Base-by-base conservation (phyloP, 2,113 vertebrate genomes). In the Phocoena sinus region DNA sequence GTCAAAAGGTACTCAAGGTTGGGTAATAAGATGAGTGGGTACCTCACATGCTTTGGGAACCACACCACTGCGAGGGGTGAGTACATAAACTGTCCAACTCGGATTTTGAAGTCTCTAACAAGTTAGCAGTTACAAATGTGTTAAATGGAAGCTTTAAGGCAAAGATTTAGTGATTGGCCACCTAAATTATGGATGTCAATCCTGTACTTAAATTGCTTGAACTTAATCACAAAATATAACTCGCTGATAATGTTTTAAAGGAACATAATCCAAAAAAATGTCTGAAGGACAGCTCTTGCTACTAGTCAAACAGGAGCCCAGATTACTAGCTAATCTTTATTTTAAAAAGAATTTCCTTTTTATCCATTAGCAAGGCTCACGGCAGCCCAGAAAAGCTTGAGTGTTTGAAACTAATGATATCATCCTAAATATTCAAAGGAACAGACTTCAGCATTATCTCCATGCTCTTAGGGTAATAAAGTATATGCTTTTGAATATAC, bases 261-360 rank as follows among this genome's bases (percentile, higher is more conserved):
- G 9, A 71, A 58, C 70, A 71, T 65, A 84, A 85, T 50, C 53
- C 25, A 28, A 41, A 70, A 79, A 79, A 63, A 56, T 26, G 26
- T 71, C 73, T 85, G 26, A 71, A 70, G 21, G 26, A 84, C 33
- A 84, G 84, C 36, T 62, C 53, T 50, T 87, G 26, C 15, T 60
- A 31, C 60, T 31, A 60, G 2, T n/a, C 58, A 91, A 81, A 50
- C 5, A 25, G 33, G 80, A 77, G 13, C 2, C 14, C 18, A 36
- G 60, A 89, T 96, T 77, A 95, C n/a, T 56, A 92, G 50, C 26
- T 70, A 82, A 95, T 63, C 60, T 53, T 82, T 83, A 83, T 77
- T 96, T 83, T 68, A 21, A 68, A 82, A 96, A 8, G 33, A 81
- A 87, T 67, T 91, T 60, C 26, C 63, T 89, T 91, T 87, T 73